Percentiles rank a stretch among this genome's conserved stretches.
Evolutionary conservation across 2,113 vertebrate genomes (phyloP).

Genomic region (Columba livia): DNA sequence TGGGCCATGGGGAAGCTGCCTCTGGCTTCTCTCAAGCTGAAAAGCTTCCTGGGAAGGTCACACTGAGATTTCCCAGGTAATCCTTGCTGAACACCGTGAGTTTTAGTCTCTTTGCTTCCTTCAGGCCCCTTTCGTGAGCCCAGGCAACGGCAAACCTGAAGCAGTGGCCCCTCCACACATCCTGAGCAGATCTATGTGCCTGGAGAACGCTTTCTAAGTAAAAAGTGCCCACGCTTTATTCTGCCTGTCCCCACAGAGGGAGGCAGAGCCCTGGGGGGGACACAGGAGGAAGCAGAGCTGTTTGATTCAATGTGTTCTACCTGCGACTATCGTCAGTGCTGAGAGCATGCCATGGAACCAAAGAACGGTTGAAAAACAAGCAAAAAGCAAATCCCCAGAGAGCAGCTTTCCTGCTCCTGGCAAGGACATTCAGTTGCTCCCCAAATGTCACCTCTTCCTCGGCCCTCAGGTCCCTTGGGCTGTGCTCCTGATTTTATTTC

Average conservation of each 20-base stretch:
- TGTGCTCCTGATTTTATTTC: neutral
- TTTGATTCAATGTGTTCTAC: neutral
- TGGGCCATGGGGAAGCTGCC: neutral
- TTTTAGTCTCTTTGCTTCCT: neutral
- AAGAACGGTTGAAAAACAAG: neutral
- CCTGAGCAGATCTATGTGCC: neutral
- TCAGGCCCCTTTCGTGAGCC: neutral
- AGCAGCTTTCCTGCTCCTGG: neutral
- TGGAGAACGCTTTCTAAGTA: neutral
- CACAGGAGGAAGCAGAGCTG: neutral
- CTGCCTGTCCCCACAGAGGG: neutral
- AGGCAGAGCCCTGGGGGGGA: neutral
- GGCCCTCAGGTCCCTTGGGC: neutral
- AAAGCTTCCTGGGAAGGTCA: neutral
- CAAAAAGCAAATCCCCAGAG: neutral
- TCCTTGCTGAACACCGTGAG: neutral
- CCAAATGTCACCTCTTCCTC: neutral
- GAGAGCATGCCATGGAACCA: neutral
- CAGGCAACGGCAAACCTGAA: neutral
- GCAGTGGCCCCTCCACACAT: neutral
- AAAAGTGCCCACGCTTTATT: neutral
- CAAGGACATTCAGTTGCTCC: neutral
- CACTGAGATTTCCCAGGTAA: neutral
- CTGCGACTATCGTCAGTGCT: neutral
- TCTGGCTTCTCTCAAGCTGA: neutral